phyloP scores from a whole-genome alignment of 1,140 invertebrate species.

The Elymnias hypermnestra region DNA sequence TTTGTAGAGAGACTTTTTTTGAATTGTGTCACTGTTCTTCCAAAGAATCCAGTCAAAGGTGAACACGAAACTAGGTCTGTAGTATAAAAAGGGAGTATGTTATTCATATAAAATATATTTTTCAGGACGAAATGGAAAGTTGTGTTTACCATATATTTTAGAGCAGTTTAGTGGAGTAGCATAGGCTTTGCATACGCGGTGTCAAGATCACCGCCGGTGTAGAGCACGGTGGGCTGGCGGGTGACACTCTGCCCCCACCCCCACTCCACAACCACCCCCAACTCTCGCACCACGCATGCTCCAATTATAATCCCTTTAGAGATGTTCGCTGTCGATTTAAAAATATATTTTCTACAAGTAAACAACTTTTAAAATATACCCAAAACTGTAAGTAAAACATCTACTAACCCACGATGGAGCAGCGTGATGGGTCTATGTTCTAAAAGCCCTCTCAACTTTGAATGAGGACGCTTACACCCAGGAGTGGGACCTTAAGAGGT shows the following conservation, averaged over 20 bases:
- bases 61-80: neutral
- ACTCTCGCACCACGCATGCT: slow-evolving; percentile 70
- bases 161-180: slow-evolving; percentile 26
- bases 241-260: slow-evolving; percentile 43
- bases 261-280: slow-evolving; percentile 23
- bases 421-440: neutral
- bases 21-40: too few relatives aligned
- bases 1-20: too few relatives aligned
- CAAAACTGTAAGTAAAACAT: too few relatives aligned
- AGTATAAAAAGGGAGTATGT: neutral
- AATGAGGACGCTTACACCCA: too few relatives aligned
- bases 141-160: slow-evolving; percentile 17
- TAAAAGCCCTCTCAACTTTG: too few relatives aligned
- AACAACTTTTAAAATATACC: too few relatives aligned
- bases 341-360: neutral
- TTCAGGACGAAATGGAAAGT: slow-evolving; percentile 10
- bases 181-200: slow-evolving; percentile 62
- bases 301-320: slow-evolving; percentile 73
- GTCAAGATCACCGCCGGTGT: slow-evolving; percentile 64
- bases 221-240: slow-evolving; percentile 37
- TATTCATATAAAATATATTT: slow-evolving; percentile 5
- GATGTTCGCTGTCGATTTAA: slow-evolving; percentile 66
- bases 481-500: too few relatives aligned
- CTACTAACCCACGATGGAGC: too few relatives aligned
- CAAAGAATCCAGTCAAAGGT: too few relatives aligned